Evolutionary conservation across 2,888 invertebrate species (phyloP).

Genomic region (Eudasyphora cyanicolor): DNA sequence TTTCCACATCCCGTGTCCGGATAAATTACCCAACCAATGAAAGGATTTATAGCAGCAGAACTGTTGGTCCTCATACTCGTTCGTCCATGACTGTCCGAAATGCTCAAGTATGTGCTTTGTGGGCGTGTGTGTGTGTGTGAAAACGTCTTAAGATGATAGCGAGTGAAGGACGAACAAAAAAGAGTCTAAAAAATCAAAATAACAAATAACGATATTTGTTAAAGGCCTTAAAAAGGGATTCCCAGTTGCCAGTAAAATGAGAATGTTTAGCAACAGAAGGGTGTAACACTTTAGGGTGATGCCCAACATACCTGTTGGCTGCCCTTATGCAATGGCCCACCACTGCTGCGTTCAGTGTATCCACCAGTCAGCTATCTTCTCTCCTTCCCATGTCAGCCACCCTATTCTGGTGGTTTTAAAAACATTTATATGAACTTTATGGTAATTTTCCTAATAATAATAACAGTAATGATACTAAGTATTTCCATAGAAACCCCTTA

Average conservation of each 20-base stretch:
- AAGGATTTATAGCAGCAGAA: conserved; percentile 18
- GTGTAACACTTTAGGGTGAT: not conserved
- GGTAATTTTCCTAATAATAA: not conserved
- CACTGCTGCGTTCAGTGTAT: not conserved
- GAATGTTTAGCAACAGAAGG: not conserved
- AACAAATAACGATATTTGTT: conserved; percentile 6
- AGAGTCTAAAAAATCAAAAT: conserved; percentile 1
- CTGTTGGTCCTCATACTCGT: not conserved
- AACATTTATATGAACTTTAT: conserved; percentile 1
- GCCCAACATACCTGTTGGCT: too few relatives aligned
- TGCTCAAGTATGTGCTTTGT: not conserved
- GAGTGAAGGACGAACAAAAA: not conserved
- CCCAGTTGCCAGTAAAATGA: not conserved
- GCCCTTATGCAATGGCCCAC: not conserved
- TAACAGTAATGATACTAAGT: not conserved
- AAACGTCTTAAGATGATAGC: not conserved
- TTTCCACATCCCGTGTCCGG: not conserved
- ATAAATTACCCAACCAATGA: conserved; percentile 40
- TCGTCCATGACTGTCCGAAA: not conserved
- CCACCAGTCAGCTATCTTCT: not conserved
- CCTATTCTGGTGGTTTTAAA: not conserved
- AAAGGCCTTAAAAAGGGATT: not conserved
- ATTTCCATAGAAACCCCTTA: not conserved
- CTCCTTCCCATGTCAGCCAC: not conserved
- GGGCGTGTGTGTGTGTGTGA: not conserved